Evolutionary conservation across 92 coral and sea anemone genomes (phyloP), one percentile per base, ranked within the genome.

Genomic region (Epizoanthus fatuus): DNA sequence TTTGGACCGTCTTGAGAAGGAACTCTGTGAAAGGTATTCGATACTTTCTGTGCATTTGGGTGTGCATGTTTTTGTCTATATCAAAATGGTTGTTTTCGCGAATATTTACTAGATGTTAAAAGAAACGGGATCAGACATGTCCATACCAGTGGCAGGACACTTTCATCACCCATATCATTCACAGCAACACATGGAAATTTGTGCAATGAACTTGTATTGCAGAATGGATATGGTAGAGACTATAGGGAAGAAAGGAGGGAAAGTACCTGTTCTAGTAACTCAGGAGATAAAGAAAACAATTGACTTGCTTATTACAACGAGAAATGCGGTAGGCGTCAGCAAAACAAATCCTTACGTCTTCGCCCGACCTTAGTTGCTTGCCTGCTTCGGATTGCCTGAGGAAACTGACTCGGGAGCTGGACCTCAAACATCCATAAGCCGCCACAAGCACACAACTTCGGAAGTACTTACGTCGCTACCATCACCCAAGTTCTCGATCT

Each of bases 1-100:
- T 3, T 73, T 86, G 15, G 51, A 86, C 49, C 88, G 84, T 56
- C 35, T 86, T 17, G 91, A 90, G 56, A 90, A 66, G 53, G 81
- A 90, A 52, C 37, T 89, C 16, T 67, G 89, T 39, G 70, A 84
- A 66, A 74, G 81, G 88, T 82, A 86, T 49, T 8, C 25, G 13
- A 56, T 45, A 5, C 8, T 45, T 4, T 45, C 1, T 6, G 51
- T 45, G 7, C 51, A 9, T 45, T 45, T 5, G 0, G 1, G 8
- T 45, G 8, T 45, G 1, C 7, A 9, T 45, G 8, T 45, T 1
- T 45, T 6, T 45, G 51, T 45, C 51, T 45, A 9, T 45, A 7
- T 45, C 1, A 40, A 40, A 3, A 40, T 40, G 44, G 3, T 5
- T 40, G 44, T 40, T 5, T 40, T 22, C 25, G 25, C 25, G 25